Base-by-base conservation (phyloP, 2,888 invertebrate genomes). In the Thelaira solivaga region DNA sequence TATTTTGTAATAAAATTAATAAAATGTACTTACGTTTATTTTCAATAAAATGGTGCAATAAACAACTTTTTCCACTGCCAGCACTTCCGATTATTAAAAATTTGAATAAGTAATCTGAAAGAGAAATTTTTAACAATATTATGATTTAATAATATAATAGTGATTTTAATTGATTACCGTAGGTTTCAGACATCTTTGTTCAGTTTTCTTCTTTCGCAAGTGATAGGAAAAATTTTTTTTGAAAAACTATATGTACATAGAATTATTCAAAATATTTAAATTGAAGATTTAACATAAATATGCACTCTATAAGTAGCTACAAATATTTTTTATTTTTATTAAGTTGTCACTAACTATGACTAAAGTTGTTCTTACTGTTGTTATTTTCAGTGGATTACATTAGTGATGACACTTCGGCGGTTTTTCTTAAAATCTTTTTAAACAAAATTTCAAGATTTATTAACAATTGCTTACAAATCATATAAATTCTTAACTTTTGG, bases 41-140 rank as follows among this genome's bases (percentile, higher is more conserved):
- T 88, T 95, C 95, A 84, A 95, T 94, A 85, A 95, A 95, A 88
- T 95, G 95, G 88, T 95, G 95, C 41, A 95, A 90, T 36, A 95
- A 91, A 85, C 95, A 95, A 59, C 95, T 95, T 89, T 95, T 95
- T 80, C 95, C 95, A 81, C 94, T 93, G 55, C 95, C 95, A 82
- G 95, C 95, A 90, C 94, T 94, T 78, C 95, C 95, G 87, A 95
- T 95, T 29, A 95, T 94, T 82, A 95, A 90, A 88, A 95, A 95
- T 90, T 95, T 95, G 89, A 95, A 95, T 80, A 95, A 90, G 86
- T 94, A 95, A 91, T 95, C 95, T 93, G 90, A 67, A 91, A 91
- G 61, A 7, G 13, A 71, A n/a, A 18, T 53, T 36, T 26, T 11
- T 11, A 59, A 11, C 26, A 64, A 24, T 16, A 51, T 24, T 8